phyloP scores from a whole-genome alignment of 2,797 vertebrate genomes.

The Gadopsis bispinosus region DNA sequence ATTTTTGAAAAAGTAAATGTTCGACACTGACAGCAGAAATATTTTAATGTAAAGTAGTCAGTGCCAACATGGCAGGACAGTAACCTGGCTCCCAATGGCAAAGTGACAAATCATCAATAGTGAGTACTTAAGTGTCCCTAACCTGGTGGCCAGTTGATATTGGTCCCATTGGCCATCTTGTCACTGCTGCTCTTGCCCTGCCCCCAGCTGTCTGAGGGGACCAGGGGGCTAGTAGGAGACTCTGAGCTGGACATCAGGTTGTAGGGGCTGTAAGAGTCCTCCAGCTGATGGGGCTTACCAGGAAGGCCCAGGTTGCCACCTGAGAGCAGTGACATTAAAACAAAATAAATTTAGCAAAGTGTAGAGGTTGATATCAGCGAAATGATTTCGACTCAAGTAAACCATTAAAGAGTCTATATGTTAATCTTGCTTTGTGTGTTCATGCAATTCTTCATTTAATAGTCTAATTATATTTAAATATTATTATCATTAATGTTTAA shows the following conservation, averaged over 20 bases:
- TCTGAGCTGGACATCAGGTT: constrained; percentile 93
- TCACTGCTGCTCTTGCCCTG: constrained; percentile 95
- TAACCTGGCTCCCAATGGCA: not conserved
- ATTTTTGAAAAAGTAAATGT: not conserved
- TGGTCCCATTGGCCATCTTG: constrained; percentile 97
- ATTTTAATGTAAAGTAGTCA: not conserved
- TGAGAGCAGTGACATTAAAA: constrained; percentile 51
- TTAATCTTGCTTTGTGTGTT: not conserved
- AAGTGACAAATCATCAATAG: not conserved
- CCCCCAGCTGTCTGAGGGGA: constrained; percentile 95
- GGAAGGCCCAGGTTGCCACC: constrained; percentile 92
- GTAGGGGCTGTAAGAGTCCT: constrained; percentile 95
- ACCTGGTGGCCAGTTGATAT: constrained; percentile 99
- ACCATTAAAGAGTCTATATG: not conserved
- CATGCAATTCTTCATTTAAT: not conserved
- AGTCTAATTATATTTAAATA: not conserved
- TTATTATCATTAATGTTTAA: not conserved
- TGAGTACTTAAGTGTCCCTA: not conserved
- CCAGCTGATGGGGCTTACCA: constrained; percentile 91
- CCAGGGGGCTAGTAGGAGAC: constrained; percentile 93
- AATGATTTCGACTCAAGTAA: not conserved
- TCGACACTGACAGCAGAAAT: not conserved
- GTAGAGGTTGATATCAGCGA: not conserved
- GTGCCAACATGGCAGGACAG: not conserved
- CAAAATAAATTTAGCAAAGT: not conserved